Conservation (phyloP, 1,140 invertebrate genomes). For the Pemphigus obesinymphae region DNA sequence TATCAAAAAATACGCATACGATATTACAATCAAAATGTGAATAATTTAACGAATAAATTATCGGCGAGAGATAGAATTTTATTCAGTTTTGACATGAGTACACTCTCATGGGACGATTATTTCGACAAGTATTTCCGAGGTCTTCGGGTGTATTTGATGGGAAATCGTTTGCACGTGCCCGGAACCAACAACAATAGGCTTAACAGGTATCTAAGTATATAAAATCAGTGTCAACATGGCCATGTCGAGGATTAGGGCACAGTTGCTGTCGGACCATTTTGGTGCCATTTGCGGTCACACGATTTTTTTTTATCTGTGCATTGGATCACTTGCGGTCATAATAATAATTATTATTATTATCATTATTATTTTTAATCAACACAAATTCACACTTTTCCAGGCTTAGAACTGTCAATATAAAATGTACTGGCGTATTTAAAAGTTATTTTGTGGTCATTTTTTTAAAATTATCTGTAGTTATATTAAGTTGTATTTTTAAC, state of each 20-base stretch:
- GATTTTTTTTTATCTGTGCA: too few relatives aligned
- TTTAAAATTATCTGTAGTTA: not conserved
- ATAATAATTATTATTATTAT: too few relatives aligned
- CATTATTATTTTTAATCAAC: too few relatives aligned
- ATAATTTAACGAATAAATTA: conserved; percentile 57
- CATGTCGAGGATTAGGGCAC: too few relatives aligned
- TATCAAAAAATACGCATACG: conserved; percentile 57
- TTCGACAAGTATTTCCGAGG: conserved; percentile 63
- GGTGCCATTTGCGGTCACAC: too few relatives aligned
- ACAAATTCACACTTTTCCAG: not conserved
- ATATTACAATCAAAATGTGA: conserved; percentile 53
- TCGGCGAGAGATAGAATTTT: conserved; percentile 57
- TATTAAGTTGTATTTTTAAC: too few relatives aligned
- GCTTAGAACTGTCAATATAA: not conserved
- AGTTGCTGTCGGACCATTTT: too few relatives aligned
- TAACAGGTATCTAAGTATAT: conserved; percentile 19
- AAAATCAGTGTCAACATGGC: too few relatives aligned
- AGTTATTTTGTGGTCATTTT: not conserved
- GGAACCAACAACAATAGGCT: conserved; percentile 6
- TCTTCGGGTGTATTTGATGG: conserved; percentile 63
- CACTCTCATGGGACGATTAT: conserved; percentile 65
- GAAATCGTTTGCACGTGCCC: conserved; percentile 60
- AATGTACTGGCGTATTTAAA: not conserved
- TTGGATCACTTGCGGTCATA: too few relatives aligned
- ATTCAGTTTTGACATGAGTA: conserved; percentile 65